Percentiles rank a stretch among this genome's conserved stretches.
Evolutionary conservation across 2,113 vertebrate species (phyloP).

Genomic region (Rousettus leschenaultii): DNA sequence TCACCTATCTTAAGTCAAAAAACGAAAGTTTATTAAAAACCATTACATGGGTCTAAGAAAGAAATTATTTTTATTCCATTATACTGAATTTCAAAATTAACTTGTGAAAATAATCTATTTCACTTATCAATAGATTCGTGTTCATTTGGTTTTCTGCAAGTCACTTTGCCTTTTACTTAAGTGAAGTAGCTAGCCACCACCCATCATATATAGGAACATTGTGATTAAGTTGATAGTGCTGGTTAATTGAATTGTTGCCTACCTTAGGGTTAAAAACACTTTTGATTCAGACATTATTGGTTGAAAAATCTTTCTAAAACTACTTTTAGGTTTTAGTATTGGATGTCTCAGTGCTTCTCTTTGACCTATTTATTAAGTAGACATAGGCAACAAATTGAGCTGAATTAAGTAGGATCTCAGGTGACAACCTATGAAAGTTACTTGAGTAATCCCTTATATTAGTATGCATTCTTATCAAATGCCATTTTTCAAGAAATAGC

Average conservation of each 20-base stretch:
- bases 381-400: background rate
- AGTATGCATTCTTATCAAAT: background rate
- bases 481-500: background rate
- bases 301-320: background rate
- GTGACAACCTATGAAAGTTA: background rate
- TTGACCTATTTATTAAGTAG: background rate
- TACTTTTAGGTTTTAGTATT: background rate
- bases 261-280: background rate
- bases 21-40: slow-evolving; percentile 6
- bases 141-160: background rate
- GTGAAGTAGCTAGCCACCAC: background rate
- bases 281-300: background rate
- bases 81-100: background rate
- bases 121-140: background rate
- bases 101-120: background rate
- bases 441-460: background rate
- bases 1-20: background rate
- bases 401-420: background rate
- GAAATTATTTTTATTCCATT: background rate
- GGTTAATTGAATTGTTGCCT: background rate
- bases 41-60: background rate
- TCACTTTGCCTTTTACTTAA: background rate
- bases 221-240: background rate
- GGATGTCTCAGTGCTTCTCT: background rate
- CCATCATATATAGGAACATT: background rate